These are phyloP conservation scores for Thereva unica DNA, from an alignment of 2,888 invertebrate genomes.

Conservation along the genomic window DNA sequence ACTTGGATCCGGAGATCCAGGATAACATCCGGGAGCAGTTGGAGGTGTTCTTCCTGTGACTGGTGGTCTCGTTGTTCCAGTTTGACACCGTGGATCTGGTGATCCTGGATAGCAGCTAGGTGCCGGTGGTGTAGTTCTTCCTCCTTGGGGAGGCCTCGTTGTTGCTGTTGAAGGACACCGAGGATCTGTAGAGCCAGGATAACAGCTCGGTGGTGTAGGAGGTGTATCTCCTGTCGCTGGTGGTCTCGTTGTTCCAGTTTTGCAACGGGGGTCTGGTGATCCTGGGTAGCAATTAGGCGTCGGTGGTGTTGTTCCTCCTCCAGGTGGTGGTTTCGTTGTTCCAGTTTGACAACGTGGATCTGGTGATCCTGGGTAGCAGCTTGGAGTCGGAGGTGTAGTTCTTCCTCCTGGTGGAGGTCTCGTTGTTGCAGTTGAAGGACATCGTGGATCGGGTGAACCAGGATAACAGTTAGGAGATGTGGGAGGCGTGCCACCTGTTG, in stretches of 20 bases:
- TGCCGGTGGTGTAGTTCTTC: too few species aligned
- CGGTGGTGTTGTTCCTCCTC: slow-evolving; percentile 33
- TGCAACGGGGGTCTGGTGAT: too few species aligned
- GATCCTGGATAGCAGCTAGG: slow-evolving; percentile 40
- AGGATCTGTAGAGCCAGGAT: too few species aligned
- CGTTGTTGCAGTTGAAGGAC: too few species aligned
- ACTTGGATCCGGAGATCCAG: slow-evolving; percentile 28
- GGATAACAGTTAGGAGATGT: slow-evolving; percentile 16
- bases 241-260: too few species aligned
- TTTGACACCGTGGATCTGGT: slow-evolving; percentile 44
- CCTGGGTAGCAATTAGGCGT: slow-evolving; percentile 30
- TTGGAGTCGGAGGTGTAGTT: neutral
- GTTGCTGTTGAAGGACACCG: too few species aligned
- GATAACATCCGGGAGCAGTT: too few species aligned
- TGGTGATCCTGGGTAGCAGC: slow-evolving; percentile 39
- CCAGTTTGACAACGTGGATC: slow-evolving; percentile 19
- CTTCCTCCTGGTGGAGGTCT: too few species aligned
- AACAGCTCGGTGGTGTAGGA: neutral
- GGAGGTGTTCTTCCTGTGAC: too few species aligned
- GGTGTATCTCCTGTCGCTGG: too few species aligned
- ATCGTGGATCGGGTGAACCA: slow-evolving; percentile 45
- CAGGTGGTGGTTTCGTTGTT: slow-evolving; percentile 30
- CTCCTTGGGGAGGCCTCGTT: too few species aligned
- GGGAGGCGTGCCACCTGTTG: slow-evolving; percentile 38
- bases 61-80: too few species aligned